Evolutionary conservation across 1,140 invertebrate genomes (phyloP), one percentile per base, ranked within the genome.

Genomic region (Paracyclopina nana): DNA sequence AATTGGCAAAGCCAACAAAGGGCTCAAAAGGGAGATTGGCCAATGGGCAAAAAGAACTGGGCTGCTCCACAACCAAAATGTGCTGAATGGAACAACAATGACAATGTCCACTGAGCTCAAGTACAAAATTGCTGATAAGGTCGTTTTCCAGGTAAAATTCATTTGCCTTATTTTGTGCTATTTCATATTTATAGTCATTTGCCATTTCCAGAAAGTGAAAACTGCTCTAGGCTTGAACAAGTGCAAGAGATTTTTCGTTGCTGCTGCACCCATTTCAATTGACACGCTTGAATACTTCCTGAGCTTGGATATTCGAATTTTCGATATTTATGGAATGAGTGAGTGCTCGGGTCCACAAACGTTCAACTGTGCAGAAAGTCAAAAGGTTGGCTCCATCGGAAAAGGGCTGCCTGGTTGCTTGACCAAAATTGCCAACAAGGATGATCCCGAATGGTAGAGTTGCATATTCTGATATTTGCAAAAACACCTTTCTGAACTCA

Each of bases 231-330:
- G 45, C 12, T 20, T 48, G 11, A 14, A 48, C 8, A 22, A 30
- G 9, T 28, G 25, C 28, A 14, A 48, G 28, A 28, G 18, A 14
- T 48, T 48, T 27, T 26, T 72, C 88, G 0, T 77, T 0, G 83
- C 77, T 2, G 86, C 84, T 3, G 88, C 88, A 1, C 86, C 87
- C 0, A 71, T 90, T 14, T 74, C 76, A 2, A 67, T 66, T 1
- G 83, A 91, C 20, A 70, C 87, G 8, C 77, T 88, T 59, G 75
- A 80, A 54, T 92, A 80, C 64, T 91, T 94, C 61, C 61, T 81
- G 55, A 80, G 80, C 42, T 65, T 92, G 0, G 80, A 91, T 59
- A 80, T 92, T 31, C 73, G 76, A 0, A 67, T 92, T 27, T 67
- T 76, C 58, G 81, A 85, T 48, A 63, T 65, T 16, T 56, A 59